Base-by-base conservation (phyloP, 2,113 vertebrate genomes). In the Hystrix brachyura region DNA sequence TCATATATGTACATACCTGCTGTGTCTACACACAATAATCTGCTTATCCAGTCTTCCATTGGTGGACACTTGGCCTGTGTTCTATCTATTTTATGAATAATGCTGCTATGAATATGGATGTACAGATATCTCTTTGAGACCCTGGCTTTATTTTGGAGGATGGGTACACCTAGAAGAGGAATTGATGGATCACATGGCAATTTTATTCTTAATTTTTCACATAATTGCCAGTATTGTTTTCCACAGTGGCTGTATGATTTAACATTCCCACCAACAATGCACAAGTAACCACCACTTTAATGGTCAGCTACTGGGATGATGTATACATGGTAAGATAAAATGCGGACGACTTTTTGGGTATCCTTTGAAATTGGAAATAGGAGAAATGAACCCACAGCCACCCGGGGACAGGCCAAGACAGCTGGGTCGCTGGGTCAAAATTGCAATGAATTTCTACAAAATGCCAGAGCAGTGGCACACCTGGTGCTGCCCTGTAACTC, bases 201-300 rank as follows among this genome's bases (percentile, higher is more conserved):
- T 83, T 59, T 53, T 81, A 55, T 69, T 95, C 95, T 89, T 76
- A 90, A 23, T 38, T 48, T 91, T 59, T 95, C 14, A 34, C 86
- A 43, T 21, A 38, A 55, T 67, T 71, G 46, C 29, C 48, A 53
- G 38, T 17, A 18, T 53, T 32, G 29, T 32, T 79, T 78, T 78
- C 74, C 27, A 34, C 18, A n/a, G 69, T 55, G 71, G 87, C 34
- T 32, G 32, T 5, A 10, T 5, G 17, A 25, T 53, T 67, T 71
- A 65, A 57, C 18, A 15, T 74, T 74, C 51, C 48, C 43, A 38
- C 55, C 57, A 55, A 43, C 11, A 18, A 25, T 13, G 9, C n/a
- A 57, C 15, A 32, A 43, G 51, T 59, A 74, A n/a, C 23, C 38
- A n/a, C 34, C 78, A 23, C 46, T 51, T 88, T 69, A 25, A 1